Evolutionary conservation across 2,888 invertebrate species (phyloP).

Genomic region (Tetropium fuscum): DNA sequence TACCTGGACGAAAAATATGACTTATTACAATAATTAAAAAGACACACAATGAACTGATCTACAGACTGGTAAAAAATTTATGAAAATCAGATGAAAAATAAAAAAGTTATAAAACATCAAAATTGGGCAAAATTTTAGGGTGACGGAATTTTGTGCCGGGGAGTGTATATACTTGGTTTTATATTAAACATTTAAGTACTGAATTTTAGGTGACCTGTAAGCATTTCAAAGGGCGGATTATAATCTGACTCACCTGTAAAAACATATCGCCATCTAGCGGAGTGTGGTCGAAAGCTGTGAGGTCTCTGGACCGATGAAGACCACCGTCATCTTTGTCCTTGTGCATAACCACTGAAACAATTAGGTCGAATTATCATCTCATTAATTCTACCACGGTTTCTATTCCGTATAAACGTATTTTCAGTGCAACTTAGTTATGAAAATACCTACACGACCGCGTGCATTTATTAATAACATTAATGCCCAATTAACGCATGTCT

Average conservation of each 20-base stretch:
- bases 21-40: too few relatives aligned
- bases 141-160: too few relatives aligned
- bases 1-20: too few relatives aligned
- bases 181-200: too few relatives aligned
- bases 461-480: conserved; percentile 41
- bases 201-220: too few relatives aligned
- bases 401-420: conserved; percentile 1
- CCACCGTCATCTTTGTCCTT: conserved; percentile 89
- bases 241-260: conserved; percentile 79
- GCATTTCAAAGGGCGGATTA: background rate
- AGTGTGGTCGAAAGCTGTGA: conserved; percentile 90
- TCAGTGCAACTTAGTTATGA: conserved; percentile 24
- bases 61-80: too few relatives aligned
- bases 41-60: too few relatives aligned
- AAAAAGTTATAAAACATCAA: too few relatives aligned
- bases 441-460: conserved; percentile 23
- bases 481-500: conserved; percentile 28
- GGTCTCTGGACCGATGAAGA: conserved; percentile 78
- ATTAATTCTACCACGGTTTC: background rate
- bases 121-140: too few relatives aligned
- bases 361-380: conserved; percentile 31
- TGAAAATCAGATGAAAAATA: too few relatives aligned
- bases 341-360: conserved; percentile 91
- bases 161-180: too few relatives aligned
- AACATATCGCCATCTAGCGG: conserved; percentile 96